Conservation (phyloP, 2,797 vertebrate species). For the Ibycter americanus region DNA sequence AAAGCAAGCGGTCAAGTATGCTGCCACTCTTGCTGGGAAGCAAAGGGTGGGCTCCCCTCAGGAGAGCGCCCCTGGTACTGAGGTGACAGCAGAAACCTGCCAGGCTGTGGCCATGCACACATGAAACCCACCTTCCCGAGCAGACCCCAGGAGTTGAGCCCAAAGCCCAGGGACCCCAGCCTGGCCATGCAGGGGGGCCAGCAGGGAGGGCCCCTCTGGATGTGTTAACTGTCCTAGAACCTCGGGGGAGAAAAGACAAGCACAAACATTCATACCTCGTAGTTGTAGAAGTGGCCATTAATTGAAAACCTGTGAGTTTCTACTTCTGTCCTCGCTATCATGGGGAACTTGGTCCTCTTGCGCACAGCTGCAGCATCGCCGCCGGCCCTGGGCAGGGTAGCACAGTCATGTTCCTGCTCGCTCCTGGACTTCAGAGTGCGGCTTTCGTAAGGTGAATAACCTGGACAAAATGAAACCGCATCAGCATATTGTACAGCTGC, state of each 20-base stretch:
- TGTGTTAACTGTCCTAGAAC: neutral
- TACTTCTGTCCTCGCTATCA: conserved; percentile 61
- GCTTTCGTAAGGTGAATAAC: conserved; percentile 73
- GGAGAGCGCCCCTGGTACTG: neutral
- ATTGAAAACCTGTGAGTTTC: conserved; percentile 88
- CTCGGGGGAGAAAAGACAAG: neutral
- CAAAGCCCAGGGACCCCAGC: too few relatives aligned
- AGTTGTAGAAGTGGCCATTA: conserved; percentile 92
- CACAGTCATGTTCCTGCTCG: conserved; percentile 69
- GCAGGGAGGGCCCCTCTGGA: neutral
- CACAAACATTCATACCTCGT: conserved; percentile 48
- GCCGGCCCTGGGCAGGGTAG: conserved; percentile 82
- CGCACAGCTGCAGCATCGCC: conserved; percentile 81
- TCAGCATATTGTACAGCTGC: neutral
- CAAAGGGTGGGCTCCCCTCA: fast-evolving
- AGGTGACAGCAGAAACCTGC: too few relatives aligned
- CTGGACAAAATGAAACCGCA: conserved; percentile 62
- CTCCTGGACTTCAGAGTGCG: conserved; percentile 72
- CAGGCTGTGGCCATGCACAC: fast-evolving
- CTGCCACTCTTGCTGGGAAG: too few relatives aligned
- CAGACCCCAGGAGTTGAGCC: neutral
- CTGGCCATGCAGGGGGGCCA: fast-evolving
- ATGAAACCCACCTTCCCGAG: neutral
- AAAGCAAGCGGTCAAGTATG: too few relatives aligned
- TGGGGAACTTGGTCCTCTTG: conserved; percentile 75